Conservation (phyloP, 2,888 invertebrate species). For the Fragum fragum region DNA sequence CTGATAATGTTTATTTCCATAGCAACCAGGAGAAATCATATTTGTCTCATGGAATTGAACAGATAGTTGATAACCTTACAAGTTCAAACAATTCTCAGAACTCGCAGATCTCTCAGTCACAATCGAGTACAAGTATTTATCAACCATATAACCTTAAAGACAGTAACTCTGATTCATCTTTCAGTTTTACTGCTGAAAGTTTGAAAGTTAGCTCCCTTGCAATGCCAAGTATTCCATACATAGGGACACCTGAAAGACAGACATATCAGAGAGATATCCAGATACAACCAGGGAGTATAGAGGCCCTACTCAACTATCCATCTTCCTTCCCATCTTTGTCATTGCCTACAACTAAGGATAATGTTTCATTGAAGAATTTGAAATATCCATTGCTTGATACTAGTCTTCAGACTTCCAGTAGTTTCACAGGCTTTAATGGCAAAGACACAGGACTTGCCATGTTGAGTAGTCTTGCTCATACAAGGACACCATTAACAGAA, state of each 20-base stretch:
- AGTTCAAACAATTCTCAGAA: background rate
- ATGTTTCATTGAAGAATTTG: background rate
- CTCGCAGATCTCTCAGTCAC: background rate
- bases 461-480: conserved; percentile 18
- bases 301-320: conserved; percentile 8
- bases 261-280: conserved; percentile 2
- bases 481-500: conserved; percentile 10
- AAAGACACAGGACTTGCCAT: conserved; percentile 20
- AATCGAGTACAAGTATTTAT: background rate
- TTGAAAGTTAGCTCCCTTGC: background rate
- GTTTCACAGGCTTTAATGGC: background rate
- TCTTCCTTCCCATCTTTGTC: background rate
- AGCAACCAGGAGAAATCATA: conserved; percentile 7
- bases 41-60: conserved; percentile 20
- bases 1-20: background rate
- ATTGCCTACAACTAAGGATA: conserved; percentile 12
- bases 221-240: background rate
- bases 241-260: background rate
- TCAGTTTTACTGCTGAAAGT: conserved; percentile 1
- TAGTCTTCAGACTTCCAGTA: background rate
- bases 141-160: conserved; percentile 16
- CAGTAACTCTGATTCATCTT: background rate
- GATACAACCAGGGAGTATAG: background rate
- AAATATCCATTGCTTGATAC: conserved; percentile 7
- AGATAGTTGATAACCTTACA: conserved; percentile 13